A percentile compares a stretch with the other conserved stretches of the same genome.
phyloP scores from a whole-genome alignment of 2,113 vertebrate species.

The Hassar affinis region DNA sequence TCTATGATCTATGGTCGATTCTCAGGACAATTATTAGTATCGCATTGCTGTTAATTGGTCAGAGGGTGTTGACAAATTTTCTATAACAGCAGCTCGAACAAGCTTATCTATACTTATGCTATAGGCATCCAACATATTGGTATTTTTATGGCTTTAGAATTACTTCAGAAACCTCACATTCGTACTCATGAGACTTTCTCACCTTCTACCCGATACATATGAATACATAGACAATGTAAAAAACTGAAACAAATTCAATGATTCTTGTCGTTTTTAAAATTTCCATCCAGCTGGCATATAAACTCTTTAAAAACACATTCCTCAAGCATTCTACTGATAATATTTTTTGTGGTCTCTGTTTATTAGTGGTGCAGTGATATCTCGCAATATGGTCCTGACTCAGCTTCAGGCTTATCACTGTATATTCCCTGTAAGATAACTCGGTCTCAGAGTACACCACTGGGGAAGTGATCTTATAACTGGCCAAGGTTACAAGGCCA shows the following conservation, averaged over 20 bases:
- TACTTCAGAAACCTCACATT: background rate
- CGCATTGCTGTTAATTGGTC: background rate
- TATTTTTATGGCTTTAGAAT: too few relatives aligned
- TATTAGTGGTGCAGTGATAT: conserved; percentile 9
- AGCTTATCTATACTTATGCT: too few relatives aligned
- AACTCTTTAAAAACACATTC: background rate
- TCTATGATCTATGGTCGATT: background rate
- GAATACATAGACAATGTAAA: background rate
- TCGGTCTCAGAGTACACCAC: background rate
- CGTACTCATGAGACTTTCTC: background rate
- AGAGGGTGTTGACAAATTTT: background rate
- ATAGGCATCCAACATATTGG: too few relatives aligned
- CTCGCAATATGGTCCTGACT: conserved; percentile 34
- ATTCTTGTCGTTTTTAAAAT: background rate
- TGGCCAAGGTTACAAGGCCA: background rate
- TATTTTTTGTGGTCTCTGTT: background rate
- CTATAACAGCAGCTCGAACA: background rate
- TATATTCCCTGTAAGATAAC: conserved; percentile 38
- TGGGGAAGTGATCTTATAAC: background rate
- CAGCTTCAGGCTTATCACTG: conserved; percentile 37
- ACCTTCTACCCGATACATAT: background rate
- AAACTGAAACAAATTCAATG: background rate
- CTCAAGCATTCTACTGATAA: background rate
- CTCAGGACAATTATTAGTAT: background rate
- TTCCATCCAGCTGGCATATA: background rate